Evolutionary conservation across 92 coral and sea anemone species (phyloP).

Genomic region (Parazoanthus swiftii): DNA sequence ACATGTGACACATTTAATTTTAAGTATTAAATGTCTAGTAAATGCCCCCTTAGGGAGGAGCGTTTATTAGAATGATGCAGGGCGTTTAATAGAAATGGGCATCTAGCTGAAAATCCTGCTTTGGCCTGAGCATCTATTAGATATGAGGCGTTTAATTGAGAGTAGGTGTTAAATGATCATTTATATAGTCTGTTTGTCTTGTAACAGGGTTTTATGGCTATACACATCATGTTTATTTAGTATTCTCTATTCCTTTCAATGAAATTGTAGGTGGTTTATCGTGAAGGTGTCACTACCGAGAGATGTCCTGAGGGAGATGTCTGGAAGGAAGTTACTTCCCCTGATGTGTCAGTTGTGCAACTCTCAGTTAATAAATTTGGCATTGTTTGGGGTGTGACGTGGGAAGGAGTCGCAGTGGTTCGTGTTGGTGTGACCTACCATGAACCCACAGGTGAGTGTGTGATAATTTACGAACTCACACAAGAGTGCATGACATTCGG

Average conservation of each 20-base stretch:
- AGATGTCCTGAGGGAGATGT: constrained; percentile 82
- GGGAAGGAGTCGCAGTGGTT: constrained; percentile 85
- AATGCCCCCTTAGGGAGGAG: too few species aligned
- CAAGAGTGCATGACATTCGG: not conserved
- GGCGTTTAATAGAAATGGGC: too few species aligned
- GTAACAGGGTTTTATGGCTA: too few species aligned
- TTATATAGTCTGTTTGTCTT: too few species aligned
- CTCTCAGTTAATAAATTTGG: constrained; percentile 89
- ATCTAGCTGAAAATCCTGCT: too few species aligned
- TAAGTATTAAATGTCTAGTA: too few species aligned
- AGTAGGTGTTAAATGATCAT: too few species aligned
- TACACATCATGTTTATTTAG: too few species aligned
- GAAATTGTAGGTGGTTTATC: constrained; percentile 74
- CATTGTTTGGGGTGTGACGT: constrained; percentile 92
- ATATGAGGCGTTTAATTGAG: too few species aligned
- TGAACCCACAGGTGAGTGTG: not conserved
- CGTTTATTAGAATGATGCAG: too few species aligned
- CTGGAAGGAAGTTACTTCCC: constrained; percentile 80
- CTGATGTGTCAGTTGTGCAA: constrained; percentile 80
- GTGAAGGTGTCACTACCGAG: constrained; percentile 70
- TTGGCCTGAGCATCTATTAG: too few species aligned
- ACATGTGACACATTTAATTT: too few species aligned
- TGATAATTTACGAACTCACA: not conserved
- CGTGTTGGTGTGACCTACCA: constrained; percentile 50
- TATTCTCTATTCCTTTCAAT: not conserved